Percentiles rank a stretch among this genome's conserved stretches.
phyloP scores from a whole-genome alignment of 2,797 vertebrate genomes.

The Hylomyscus alleni region DNA sequence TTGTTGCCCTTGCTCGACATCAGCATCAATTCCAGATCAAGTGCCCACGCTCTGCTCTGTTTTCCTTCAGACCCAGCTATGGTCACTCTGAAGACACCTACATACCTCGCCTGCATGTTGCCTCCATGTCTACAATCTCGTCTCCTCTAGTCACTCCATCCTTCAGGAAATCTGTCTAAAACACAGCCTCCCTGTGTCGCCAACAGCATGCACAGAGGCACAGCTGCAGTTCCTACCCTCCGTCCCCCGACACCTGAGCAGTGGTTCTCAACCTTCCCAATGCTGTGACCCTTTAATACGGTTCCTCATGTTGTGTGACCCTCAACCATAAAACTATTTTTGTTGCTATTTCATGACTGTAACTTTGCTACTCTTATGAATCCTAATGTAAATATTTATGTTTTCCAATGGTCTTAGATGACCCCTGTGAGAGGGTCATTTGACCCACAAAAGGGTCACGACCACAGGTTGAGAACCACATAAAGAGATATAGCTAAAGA shows the following conservation, averaged over 20 bases:
- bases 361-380: too few species aligned
- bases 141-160: neutral
- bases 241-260: neutral
- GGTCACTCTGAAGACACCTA: neutral
- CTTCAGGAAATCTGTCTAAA: neutral
- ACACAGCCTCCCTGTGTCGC: neutral
- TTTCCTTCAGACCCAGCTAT: neutral
- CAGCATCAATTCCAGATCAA: neutral
- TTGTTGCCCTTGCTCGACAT: neutral
- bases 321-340: too few species aligned
- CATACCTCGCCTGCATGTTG: accelerated
- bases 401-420: too few species aligned
- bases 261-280: neutral
- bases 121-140: neutral
- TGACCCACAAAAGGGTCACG: neutral
- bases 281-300: neutral
- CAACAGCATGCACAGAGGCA: neutral
- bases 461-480: neutral
- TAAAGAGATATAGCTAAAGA: too few species aligned
- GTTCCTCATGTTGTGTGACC: neutral
- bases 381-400: too few species aligned
- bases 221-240: neutral
- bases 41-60: neutral
- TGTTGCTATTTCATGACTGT: too few species aligned
- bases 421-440: neutral